Conservation (phyloP, 2,113 vertebrate genomes). For the Amia ocellicauda region DNA sequence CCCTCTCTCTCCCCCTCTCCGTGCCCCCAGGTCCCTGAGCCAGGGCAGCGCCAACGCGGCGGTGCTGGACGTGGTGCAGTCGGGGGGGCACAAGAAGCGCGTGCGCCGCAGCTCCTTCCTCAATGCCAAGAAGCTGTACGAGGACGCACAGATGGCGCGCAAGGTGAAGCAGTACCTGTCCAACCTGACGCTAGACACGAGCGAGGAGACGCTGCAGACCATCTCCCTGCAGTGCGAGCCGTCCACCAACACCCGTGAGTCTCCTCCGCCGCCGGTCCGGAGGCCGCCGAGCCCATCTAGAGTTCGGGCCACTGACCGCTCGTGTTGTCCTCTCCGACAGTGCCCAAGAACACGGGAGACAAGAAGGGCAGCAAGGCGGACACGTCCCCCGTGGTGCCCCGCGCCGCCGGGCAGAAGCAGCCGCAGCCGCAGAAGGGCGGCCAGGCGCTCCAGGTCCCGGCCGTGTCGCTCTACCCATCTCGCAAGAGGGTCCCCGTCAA, state of each 20-base stretch:
- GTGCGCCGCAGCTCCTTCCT: conserved; percentile 97
- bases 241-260: conserved; percentile 88
- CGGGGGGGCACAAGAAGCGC: conserved; percentile 92
- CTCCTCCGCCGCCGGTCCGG: background rate
- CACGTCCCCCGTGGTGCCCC: conserved; percentile 86
- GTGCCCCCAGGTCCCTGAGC: conserved; percentile 81
- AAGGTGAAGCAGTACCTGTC: conserved; percentile 95
- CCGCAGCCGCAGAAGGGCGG: conserved; percentile 69
- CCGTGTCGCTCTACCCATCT: conserved; percentile 87
- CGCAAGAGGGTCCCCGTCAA: conserved; percentile 93
- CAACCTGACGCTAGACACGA: conserved; percentile 87
- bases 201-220: conserved; percentile 92
- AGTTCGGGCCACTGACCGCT: no score
- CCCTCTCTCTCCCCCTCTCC: conserved; percentile 33
- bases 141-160: conserved; percentile 97
- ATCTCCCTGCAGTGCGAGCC: conserved; percentile 91
- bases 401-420: conserved; percentile 78
- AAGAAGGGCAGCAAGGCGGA: conserved; percentile 81
- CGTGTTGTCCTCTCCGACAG: no score
- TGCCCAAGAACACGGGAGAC: conserved; percentile 86
- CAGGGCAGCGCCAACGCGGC: conserved; percentile 90
- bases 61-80: conserved; percentile 88
- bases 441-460: conserved; percentile 88
- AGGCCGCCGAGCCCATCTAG: background rate
- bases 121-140: conserved; percentile 97